These are phyloP conservation scores for Phyllostomus discolor DNA, from an alignment of 2,113 vertebrate genomes.

Conservation along the genomic window DNA sequence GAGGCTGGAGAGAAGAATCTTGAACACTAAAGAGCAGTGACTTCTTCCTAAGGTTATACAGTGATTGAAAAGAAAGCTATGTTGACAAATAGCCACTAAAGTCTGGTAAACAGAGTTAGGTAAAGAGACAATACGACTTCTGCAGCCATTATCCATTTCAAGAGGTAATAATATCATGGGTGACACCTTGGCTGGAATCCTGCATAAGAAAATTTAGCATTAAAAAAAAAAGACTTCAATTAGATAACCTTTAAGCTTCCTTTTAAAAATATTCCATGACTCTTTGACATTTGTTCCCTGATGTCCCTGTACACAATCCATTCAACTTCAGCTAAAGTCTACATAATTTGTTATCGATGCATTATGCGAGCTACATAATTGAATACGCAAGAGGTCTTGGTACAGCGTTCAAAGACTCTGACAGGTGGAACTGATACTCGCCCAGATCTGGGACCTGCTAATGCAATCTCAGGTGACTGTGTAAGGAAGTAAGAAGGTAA, in stretches of 20 bases:
- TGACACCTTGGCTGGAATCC: neutral
- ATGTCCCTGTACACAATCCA: neutral
- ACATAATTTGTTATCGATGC: neutral
- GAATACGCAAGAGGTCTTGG: neutral
- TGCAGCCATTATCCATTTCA: neutral
- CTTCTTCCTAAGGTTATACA: neutral
- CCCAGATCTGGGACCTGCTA: constrained; percentile 53
- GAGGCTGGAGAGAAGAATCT: neutral
- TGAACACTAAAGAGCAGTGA: neutral
- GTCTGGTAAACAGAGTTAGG: neutral
- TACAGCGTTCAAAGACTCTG: neutral
- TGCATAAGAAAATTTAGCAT: neutral
- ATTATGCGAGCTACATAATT: neutral
- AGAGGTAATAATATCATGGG: neutral
- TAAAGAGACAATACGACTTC: neutral
- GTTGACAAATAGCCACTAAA: neutral
- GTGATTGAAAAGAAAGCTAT: neutral
- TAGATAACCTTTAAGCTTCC: neutral
- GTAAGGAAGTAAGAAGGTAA: constrained; percentile 57
- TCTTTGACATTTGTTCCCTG: neutral
- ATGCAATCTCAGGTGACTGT: constrained; percentile 39
- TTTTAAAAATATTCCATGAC: constrained; percentile 11
- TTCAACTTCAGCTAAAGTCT: neutral
- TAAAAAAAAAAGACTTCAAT: neutral
- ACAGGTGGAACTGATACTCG: constrained; percentile 52